Base-by-base conservation (phyloP, 1,140 invertebrate genomes). In the Eulimnadia texana region DNA sequence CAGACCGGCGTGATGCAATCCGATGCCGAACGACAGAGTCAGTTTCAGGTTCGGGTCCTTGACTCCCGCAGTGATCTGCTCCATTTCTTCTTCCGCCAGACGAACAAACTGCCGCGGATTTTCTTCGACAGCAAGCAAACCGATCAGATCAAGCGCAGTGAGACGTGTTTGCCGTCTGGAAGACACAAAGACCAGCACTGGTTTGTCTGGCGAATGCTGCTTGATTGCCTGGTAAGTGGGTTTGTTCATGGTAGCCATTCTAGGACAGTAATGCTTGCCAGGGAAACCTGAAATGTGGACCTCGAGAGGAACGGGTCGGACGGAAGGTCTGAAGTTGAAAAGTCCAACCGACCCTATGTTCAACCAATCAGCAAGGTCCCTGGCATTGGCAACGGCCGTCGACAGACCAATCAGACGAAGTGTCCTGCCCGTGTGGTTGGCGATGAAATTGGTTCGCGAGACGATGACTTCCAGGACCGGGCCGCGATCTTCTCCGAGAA, bases 191-290 rank as follows among this genome's bases (percentile, higher is more conserved):
- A 99, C 83, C 23, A 99, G 77, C 0, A 88, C 82, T 0, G 97
- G 96, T 69, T 97, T 84, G 6, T 76, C 73, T 0, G 93, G 91
- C 0, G 94, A 95, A 73, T 98, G 90, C 59, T 90, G 47, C 50
- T 66, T 61, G 49, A 59, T 69, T 76, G 79, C 79, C 76, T 94
- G 88, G 75, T 91, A 99, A 2, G 90, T 88, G n/a, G 97, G 95
- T 70, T 94, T 90, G 74, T 99, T 99, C 97, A 99, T 99, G 0
- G 93, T 91, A 42, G 94, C 90, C 97, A 99, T 99, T 62, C 97
- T 80, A 0, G 97, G 96, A 72, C 97, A 99, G 75, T 99, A 99
- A 73, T 99, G 93, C 68, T 97, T 93, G 0, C 93, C 94, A 1
- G 91, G 84, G 72, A 92, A 97, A 0, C 93, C 93, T 61, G 82